phyloP scores from a whole-genome alignment of 2,888 invertebrate species.

The Ctenicera cuprea region DNA sequence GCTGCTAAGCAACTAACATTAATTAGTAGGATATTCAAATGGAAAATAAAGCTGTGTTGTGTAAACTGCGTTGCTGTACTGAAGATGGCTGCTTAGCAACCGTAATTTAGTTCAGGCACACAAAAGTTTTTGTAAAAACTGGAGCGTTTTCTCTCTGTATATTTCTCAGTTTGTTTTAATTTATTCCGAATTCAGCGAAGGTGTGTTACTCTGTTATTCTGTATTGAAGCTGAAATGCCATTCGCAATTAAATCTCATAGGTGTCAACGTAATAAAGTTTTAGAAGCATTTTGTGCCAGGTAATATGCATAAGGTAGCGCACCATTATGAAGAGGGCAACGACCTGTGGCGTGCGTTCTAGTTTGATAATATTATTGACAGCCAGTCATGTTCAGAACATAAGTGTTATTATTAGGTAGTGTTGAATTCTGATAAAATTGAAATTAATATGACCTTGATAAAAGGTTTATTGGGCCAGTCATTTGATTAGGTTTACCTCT shows the following conservation, averaged over 20 bases:
- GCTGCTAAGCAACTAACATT: no score
- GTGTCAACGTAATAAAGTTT: not conserved
- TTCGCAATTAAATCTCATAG: not conserved
- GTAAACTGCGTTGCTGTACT: no score
- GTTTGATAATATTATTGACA: conserved; percentile 35
- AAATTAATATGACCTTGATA: conserved; percentile 19
- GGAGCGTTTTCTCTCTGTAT: no score
- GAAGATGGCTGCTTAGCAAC: no score
- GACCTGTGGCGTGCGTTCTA: conserved; percentile 29
- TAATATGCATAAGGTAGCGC: conserved; percentile 24
- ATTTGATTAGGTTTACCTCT: conserved; percentile 4
- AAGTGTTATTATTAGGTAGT: conserved; percentile 22
- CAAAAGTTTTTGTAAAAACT: not conserved
- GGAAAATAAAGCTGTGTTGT: no score
- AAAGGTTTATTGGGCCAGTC: not conserved
- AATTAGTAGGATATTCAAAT: no score
- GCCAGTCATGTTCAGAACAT: conserved; percentile 15
- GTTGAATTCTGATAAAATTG: conserved; percentile 10
- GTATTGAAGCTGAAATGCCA: no score
- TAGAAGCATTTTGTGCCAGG: not conserved
- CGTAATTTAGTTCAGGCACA: no score
- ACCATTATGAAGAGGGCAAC: conserved; percentile 22
- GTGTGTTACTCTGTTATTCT: no score
- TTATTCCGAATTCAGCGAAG: no score
- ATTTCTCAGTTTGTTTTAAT: no score